A percentile compares a stretch with the other conserved stretches of the same genome.
Evolutionary conservation across 2,113 vertebrate species (phyloP).

Genomic region (Spilogale gracilis): DNA sequence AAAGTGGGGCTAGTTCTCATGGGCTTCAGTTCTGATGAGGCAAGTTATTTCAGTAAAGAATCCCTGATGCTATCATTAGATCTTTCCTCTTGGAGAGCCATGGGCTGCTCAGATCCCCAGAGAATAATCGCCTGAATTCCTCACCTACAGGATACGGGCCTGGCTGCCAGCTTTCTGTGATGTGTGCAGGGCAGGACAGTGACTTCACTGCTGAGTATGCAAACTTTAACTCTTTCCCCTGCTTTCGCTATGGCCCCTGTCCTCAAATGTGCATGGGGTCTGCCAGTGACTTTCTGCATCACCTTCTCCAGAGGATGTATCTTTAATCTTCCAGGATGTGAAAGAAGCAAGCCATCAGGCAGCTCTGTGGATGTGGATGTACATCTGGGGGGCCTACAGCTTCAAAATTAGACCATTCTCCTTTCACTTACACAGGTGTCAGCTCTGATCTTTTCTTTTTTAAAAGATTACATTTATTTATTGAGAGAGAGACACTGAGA

Average conservation of each 20-base stretch:
- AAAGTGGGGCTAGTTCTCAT: not conserved
- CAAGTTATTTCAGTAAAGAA: not conserved
- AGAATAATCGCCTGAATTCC: not conserved
- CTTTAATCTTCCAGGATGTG: not conserved
- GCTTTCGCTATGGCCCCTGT: not conserved
- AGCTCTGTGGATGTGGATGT: not conserved
- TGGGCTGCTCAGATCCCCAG: not conserved
- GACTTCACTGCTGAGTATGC: not conserved
- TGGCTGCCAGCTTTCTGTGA: not conserved
- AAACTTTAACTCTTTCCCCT: not conserved
- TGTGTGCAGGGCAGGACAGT: not conserved
- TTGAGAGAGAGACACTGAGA: not conserved
- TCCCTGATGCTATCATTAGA: not conserved
- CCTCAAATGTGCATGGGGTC: not conserved
- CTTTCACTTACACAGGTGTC: not conserved
- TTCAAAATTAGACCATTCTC: slow-evolving; percentile 11
- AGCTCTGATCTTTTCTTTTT: not conserved
- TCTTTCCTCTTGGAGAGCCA: not conserved
- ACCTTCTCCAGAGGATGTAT: not conserved
- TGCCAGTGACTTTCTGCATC: not conserved
- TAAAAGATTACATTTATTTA: not conserved
- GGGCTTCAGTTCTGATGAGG: not conserved
- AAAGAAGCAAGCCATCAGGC: not conserved
- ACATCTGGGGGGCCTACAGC: not conserved
- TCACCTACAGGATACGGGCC: not conserved